Base-by-base conservation (phyloP, 2,797 vertebrate genomes). In the Pelochelys cantorii region DNA sequence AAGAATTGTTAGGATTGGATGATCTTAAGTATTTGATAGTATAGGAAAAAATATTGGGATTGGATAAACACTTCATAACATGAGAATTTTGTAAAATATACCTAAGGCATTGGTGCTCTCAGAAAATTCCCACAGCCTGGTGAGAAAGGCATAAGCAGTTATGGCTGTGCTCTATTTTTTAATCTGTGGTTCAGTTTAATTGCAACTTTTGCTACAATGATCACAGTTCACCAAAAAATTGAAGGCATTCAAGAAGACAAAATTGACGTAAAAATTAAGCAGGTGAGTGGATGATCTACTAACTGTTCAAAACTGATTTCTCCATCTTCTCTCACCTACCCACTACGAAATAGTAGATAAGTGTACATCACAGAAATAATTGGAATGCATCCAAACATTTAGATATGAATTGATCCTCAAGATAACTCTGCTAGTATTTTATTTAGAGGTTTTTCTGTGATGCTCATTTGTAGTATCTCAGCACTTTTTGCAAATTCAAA, bases 321-420 rank as follows among this genome's bases (percentile, higher is more conserved):
- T 3, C 80, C 23, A 54, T 23, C 3, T 81, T 84, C 2, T 78
- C 27, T 65, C 29, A 78, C 13, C 31, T 17, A 4, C 7, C 65
- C 10, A 1, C 1, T 75, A 5, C 18, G 37, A 80, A 6, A 5
- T 14, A 17, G 5, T 8, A 60, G 2, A 0, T 4, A 88, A 92
- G 1, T 7, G 31, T 78, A 71, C 5, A 1, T 80, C 68, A 75
- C 0, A 1, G 1, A 82, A 94, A 84, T 2, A 54, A 34, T 42
- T 82, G 7, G 22, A 57, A 84, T 60, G 4, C 0, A 0, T 59
- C 48, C 7, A 75, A 9, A 34, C 68, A 71, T 71, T 71, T 37
- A 71, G 65, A 37, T 71, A 71, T 37, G 17, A 37, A 71, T 71
- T 71, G 20, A 71, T 20, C 65, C 10, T 71, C 10, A 37, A 71